Base-by-base conservation (phyloP, 2,888 invertebrate genomes). In the Drosophila macrospina region DNA sequence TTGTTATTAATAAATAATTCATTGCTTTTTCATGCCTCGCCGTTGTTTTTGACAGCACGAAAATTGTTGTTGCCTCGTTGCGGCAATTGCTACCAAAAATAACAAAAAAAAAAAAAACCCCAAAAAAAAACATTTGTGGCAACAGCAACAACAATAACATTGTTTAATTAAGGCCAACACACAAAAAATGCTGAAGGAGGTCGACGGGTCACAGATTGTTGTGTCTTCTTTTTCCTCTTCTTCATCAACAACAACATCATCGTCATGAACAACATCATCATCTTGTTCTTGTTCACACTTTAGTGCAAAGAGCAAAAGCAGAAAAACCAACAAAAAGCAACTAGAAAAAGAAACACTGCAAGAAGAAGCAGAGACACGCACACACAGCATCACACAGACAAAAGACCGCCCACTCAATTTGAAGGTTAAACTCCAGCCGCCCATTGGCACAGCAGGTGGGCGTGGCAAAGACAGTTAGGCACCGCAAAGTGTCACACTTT, bases 401-500 rank as follows among this genome's bases (percentile, higher is more conserved):
- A 67, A 67, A 60, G 62, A 26, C 44, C 26, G 57, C 74, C 74
- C 72, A 69, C 61, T 47, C 64, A 69, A 64, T 75, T 75, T 69
- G 68, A 75, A 75, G 74, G 76, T 76, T 72, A 57, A 44, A 52
- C n/a, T 30, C 37, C 30, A 47, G 54, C 50, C 28, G 28, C 15
- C 30, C 16, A 15, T 20, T 6, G 10, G 2, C 56, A 5, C 55
- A 44, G 42, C 68, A 55, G 74, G 74, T 78, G 78, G 75, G 79
- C 78, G 80, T 80, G 78, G 69, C 72, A 52, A 63, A 57, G 74
- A 67, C 86, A 78, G 74, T 79, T 70, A 69, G 77, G 70, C 75
- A 72, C 84, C 83, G 73, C 84, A 84, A 86, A 83, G 74, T 84
- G 86, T 86, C 83, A 86, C 84, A 84, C 79, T 84, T 83, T 84